These are phyloP conservation scores for Macrochelys suwanniensis DNA, from an alignment of 2,797 vertebrate species.

Conservation along the genomic window DNA sequence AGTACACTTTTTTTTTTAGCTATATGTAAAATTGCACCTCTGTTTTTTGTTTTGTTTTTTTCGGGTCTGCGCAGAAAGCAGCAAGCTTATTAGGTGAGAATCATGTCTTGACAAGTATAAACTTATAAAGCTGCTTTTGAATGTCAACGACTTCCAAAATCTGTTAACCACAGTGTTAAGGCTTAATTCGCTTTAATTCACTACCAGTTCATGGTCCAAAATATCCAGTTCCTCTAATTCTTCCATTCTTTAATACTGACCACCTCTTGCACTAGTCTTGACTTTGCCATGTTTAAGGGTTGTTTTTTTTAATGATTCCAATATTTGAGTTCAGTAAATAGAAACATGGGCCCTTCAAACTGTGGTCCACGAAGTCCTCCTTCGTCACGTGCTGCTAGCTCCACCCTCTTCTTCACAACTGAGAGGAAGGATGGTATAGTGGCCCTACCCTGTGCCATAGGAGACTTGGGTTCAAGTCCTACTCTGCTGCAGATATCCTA, in stretches of 20 bases:
- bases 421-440: background rate
- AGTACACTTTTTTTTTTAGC: background rate
- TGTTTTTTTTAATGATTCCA: background rate
- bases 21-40: background rate
- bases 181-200: background rate
- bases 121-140: background rate
- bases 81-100: background rate
- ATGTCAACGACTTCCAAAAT: background rate
- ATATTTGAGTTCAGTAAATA: background rate
- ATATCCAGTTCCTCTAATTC: background rate
- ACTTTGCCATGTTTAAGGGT: background rate
- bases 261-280: background rate
- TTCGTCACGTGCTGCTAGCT: rapidly evolving
- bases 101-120: background rate
- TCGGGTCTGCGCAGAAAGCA: background rate
- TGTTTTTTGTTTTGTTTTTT: background rate
- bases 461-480: background rate
- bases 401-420: background rate
- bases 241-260: background rate
- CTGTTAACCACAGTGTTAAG: background rate
- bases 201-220: background rate
- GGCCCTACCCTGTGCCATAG: background rate
- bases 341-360: background rate
- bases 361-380: background rate
- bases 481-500: background rate